Percentiles rank a stretch among this genome's conserved stretches.
Evolutionary conservation across 2,888 invertebrate species (phyloP).

Genomic region (Limnephilus auricula): DNA sequence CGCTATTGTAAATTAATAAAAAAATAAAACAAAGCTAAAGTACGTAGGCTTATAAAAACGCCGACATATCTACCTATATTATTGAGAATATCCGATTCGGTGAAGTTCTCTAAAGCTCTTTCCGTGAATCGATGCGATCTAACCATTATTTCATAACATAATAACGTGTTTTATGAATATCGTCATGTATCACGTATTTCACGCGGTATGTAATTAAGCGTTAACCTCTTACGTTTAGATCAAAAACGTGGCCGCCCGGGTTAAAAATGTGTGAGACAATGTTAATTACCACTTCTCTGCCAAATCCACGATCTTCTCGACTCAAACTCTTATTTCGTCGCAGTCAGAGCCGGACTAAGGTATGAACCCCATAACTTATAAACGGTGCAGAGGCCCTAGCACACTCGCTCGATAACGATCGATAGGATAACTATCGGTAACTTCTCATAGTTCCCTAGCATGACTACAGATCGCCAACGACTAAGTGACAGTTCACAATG

Average conservation of each 20-base stretch:
- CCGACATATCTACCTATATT: not conserved
- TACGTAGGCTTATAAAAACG: not conserved
- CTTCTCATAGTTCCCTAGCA: too few relatives aligned
- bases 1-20: not conserved
- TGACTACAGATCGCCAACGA: too few relatives aligned
- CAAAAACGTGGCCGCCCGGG: not conserved
- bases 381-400: too few relatives aligned
- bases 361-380: too few relatives aligned
- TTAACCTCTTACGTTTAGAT: conserved; percentile 14
- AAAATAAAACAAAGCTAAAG: not conserved
- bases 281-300: conserved; percentile 27
- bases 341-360: not conserved
- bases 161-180: not conserved
- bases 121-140: not conserved
- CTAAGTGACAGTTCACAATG: too few relatives aligned
- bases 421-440: too few relatives aligned
- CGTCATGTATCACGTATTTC: not conserved
- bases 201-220: conserved; percentile 4
- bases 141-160: not conserved
- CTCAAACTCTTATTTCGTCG: not conserved
- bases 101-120: not conserved
- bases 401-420: too few relatives aligned
- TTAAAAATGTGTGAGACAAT: conserved; percentile 18
- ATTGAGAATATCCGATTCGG: not conserved
- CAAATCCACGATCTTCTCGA: conserved; percentile 36